A percentile compares a stretch with the other conserved stretches of the same genome.
phyloP scores from a whole-genome alignment of 2,113 vertebrate species.

The Chloebia gouldiae region DNA sequence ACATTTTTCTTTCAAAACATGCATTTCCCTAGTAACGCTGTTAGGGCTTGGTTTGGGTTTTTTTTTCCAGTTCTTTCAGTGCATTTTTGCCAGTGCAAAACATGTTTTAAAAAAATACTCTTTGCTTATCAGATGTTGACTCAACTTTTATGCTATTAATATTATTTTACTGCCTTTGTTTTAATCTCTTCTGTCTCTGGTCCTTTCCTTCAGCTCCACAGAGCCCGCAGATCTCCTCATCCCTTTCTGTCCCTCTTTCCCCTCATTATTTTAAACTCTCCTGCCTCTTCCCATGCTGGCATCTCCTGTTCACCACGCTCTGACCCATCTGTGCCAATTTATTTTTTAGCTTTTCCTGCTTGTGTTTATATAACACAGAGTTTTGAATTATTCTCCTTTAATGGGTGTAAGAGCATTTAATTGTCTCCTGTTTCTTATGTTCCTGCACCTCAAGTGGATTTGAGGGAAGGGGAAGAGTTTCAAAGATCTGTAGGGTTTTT shows the following conservation, averaged over 20 bases:
- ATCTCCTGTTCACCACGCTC: neutral
- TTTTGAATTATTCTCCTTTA: neutral
- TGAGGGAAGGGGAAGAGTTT: neutral
- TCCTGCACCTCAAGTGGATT: neutral
- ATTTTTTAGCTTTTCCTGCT: neutral
- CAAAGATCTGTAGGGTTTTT: neutral
- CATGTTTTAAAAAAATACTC: accelerated
- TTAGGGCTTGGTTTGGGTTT: neutral
- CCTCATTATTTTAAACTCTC: neutral
- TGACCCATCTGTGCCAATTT: neutral
- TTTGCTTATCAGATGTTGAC: neutral
- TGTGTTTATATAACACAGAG: neutral
- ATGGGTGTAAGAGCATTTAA: neutral
- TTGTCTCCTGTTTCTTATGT: neutral
- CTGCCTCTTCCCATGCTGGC: neutral
- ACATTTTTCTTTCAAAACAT: neutral
- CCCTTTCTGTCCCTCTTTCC: neutral
- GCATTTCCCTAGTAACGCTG: accelerated
- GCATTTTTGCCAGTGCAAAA: neutral
- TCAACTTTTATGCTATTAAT: neutral
- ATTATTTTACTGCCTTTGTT: neutral
- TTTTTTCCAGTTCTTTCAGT: neutral
- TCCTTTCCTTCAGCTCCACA: neutral
- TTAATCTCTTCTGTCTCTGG: neutral
- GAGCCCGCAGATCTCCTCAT: neutral